Conservation (phyloP, 2,113 vertebrate genomes). For the Megaceryle maxima region DNA sequence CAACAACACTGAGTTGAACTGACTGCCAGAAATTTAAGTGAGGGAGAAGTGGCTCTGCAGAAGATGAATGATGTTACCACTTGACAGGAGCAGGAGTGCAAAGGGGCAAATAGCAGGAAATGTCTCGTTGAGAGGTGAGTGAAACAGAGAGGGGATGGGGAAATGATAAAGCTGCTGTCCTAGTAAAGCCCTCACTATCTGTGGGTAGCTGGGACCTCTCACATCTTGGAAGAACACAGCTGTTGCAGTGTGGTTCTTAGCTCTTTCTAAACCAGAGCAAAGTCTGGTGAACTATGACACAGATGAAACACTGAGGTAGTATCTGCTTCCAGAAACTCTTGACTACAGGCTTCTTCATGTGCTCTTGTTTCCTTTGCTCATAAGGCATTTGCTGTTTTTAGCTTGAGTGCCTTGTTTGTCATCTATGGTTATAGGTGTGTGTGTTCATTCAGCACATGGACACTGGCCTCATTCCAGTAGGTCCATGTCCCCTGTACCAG, state of each 20-base stretch:
- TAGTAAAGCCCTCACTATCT: neutral
- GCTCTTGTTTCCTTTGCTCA: neutral
- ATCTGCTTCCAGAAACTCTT: neutral
- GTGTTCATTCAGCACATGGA: neutral
- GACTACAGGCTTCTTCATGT: neutral
- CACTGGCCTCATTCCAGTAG: neutral
- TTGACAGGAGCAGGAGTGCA: neutral
- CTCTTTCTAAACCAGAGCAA: neutral
- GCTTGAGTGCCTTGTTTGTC: neutral
- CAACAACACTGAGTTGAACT: neutral
- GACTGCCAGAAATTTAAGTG: constrained; percentile 22
- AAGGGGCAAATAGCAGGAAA: neutral
- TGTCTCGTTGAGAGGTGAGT: neutral
- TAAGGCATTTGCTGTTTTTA: neutral
- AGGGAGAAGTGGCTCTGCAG: neutral
- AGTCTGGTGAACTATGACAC: neutral
- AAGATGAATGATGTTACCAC: neutral
- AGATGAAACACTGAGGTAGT: neutral
- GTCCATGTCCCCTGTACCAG: neutral
- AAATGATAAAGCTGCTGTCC: neutral
- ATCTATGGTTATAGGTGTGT: neutral
- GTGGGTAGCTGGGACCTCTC: neutral
- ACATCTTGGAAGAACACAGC: neutral
- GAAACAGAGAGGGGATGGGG: neutral
- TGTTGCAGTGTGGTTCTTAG: neutral